Evolutionary conservation across 2,113 vertebrate species (phyloP).

Genomic region (Climacteris rufus): DNA sequence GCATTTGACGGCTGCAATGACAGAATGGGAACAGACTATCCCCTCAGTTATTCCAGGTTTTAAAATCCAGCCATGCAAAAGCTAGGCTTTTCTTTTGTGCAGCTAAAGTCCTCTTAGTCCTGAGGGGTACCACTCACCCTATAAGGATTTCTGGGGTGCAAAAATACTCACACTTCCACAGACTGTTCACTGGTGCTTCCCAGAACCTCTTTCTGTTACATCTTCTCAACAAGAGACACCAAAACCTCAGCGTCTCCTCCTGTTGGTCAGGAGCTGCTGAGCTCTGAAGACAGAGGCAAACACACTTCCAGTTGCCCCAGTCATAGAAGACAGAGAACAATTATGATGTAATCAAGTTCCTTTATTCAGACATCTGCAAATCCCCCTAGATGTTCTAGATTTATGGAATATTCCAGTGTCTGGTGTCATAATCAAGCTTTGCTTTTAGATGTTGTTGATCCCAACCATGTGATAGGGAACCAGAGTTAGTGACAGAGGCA

Average conservation of each 20-base stretch:
- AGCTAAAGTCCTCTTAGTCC: not conserved
- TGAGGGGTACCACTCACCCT: not conserved
- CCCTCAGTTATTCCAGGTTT: not conserved
- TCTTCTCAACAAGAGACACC: not conserved
- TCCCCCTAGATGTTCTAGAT: not conserved
- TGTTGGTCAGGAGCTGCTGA: not conserved
- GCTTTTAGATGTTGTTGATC: not conserved
- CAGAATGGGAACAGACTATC: not conserved
- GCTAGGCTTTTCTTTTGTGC: not conserved
- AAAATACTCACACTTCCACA: not conserved
- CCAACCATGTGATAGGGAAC: not conserved
- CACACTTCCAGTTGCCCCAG: accelerated
- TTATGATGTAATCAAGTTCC: not conserved
- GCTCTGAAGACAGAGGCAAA: not conserved
- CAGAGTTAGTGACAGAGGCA: not conserved
- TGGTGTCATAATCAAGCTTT: not conserved
- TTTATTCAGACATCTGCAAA: not conserved
- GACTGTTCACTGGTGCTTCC: not conserved
- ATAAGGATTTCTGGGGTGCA: not conserved
- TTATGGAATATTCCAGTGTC: not conserved
- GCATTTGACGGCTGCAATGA: not conserved
- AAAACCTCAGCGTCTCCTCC: not conserved
- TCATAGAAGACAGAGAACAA: not conserved
- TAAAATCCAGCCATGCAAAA: not conserved
- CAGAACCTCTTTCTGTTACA: not conserved